A percentile compares a stretch with the other conserved stretches of the same genome.
Evolutionary conservation across 2,888 invertebrate genomes (phyloP).

Genomic region (Dromius quadrimaculatus): DNA sequence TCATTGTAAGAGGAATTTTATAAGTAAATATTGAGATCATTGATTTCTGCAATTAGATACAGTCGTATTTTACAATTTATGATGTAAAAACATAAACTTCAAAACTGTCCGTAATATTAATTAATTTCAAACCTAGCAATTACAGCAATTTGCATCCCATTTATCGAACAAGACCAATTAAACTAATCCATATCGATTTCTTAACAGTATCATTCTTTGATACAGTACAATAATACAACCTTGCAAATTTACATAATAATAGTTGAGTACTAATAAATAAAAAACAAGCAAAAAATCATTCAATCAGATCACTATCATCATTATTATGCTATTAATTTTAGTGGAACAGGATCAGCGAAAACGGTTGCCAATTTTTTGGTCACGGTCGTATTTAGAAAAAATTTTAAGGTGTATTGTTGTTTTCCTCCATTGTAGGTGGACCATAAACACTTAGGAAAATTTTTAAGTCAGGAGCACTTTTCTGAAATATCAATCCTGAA

Average conservation of each 20-base stretch:
- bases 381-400: conserved; percentile 29
- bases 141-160: conserved; percentile 30
- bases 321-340: conserved; percentile 32
- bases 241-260: conserved; percentile 34
- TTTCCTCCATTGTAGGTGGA: too few species aligned
- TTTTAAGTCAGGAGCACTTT: conserved; percentile 8
- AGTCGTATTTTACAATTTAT: conserved; percentile 26
- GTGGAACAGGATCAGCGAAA: conserved; percentile 23
- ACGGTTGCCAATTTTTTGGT: conserved; percentile 27
- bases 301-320: conserved; percentile 28
- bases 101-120: conserved; percentile 24
- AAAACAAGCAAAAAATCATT: conserved; percentile 24
- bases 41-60: too few species aligned
- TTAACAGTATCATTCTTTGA: conserved; percentile 19
- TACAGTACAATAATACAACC: conserved; percentile 26
- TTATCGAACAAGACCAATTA: conserved; percentile 34
- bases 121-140: conserved; percentile 33
- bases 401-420: conserved; percentile 14
- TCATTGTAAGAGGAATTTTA: too few species aligned
- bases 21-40: too few species aligned
- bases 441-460: too few species aligned
- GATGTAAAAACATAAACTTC: conserved; percentile 17
- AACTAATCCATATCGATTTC: conserved; percentile 32
- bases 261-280: conserved; percentile 21
- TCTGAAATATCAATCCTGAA: not conserved